Evolutionary conservation across 2,888 invertebrate species (phyloP).

Genomic region (Exocentrus adspersus): DNA sequence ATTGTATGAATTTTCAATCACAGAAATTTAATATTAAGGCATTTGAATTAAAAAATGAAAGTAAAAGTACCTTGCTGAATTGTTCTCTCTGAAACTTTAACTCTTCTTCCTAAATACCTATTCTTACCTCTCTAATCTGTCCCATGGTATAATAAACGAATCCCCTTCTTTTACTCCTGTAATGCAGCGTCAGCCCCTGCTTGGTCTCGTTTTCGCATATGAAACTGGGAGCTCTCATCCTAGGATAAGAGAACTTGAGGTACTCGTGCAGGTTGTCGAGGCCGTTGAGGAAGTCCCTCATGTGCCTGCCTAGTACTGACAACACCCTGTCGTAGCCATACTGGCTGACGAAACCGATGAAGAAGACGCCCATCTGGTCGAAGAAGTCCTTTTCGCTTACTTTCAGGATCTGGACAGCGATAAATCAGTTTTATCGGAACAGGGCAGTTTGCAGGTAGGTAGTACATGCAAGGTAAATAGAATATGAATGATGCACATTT

Average conservation of each 20-base stretch:
- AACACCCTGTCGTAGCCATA: constrained; percentile 94
- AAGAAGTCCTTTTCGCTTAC: constrained; percentile 90
- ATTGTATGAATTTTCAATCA: too few species aligned
- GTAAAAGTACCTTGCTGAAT: too few species aligned
- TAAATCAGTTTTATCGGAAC: neutral
- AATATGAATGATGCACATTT: neutral
- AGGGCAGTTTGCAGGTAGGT: too few species aligned
- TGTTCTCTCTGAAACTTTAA: too few species aligned
- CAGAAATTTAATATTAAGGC: too few species aligned
- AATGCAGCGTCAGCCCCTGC: constrained; percentile 92
- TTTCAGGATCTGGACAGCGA: constrained; percentile 78
- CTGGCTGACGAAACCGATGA: constrained; percentile 92
- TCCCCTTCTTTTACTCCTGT: constrained; percentile 90
- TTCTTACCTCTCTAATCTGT: constrained; percentile 86
- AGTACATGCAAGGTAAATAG: too few species aligned
- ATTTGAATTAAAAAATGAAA: too few species aligned
- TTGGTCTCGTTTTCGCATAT: constrained; percentile 96
- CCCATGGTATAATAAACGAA: constrained; percentile 98
- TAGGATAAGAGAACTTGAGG: constrained; percentile 93
- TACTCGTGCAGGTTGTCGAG: constrained; percentile 98
- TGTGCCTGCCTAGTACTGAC: constrained; percentile 90
- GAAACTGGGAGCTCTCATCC: constrained; percentile 93
- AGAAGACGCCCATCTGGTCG: constrained; percentile 94
- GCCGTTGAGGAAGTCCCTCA: constrained; percentile 95
- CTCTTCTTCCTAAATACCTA: too few species aligned